Evolutionary conservation across 2,888 invertebrate genomes (phyloP), one percentile per base, ranked within the genome.

Genomic region (Drosophila cracens): DNA sequence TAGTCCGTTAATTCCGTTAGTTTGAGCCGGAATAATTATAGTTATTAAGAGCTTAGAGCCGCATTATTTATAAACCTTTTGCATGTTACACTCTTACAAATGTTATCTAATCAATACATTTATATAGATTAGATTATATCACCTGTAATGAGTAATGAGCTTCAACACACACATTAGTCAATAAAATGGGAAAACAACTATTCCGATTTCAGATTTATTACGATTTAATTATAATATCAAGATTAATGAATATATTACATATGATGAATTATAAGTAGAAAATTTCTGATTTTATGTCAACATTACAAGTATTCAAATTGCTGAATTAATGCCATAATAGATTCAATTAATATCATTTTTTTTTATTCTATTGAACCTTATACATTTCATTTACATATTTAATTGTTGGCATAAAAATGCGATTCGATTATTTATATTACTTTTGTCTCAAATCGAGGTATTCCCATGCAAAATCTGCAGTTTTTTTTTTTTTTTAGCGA

Each of bases 121-220:
- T 11, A 33, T 53, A 21, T 21, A 36, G 63, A 56, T 29, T 36
- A 29, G n/a, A 56, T 38, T 54, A 38, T 27, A 27, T 27, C 7
- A 13, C 25, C 21, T 36, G 34, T 25, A 21, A 33, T 33, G 33
- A 21, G 21, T 21, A 5, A 21, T 11, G 2, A 40, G 2, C 40
- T 10, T 10, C 2, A n/a, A n/a, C n/a, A 21, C n/a, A 40, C n/a
- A 4, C n/a, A 4, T 11, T 21, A n/a, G 40, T n/a, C 4, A 1
- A 2, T 40, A 11, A n/a, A 40, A n/a, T 11, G 10, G 40, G 1
- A 11, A 21, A 5, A 11, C n/a, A 40, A n/a, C n/a, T n/a, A 40
- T 1, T 40, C n/a, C n/a, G 40, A 40, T 4, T 33, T 11, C 1
- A 33, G 10, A 33, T 33, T 33, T 33, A 10, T 3, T 31, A 0